Base-by-base conservation (phyloP, 2,797 vertebrate genomes). In the Gastrophryne carolinensis region DNA sequence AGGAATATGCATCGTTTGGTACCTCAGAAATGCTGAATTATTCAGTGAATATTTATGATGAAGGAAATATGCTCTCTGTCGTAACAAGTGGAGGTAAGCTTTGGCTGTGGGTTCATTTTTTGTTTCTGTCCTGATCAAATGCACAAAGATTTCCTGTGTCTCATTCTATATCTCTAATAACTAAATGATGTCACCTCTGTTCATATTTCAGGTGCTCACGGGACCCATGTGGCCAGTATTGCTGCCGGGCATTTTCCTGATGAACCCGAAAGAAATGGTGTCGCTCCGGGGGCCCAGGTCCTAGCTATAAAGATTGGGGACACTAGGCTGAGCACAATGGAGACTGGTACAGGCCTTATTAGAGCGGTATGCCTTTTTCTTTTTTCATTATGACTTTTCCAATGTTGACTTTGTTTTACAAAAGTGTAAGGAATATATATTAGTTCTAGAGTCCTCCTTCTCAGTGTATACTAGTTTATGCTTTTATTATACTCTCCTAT, bases 251-350 rank as follows among this genome's bases (percentile, higher is more conserved):
- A 95, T 83, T 98, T 99, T 83, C 96, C 96, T 10, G 95, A 98
- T 26, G 96, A 99, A 70, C 96, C 95, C 0, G 95, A 98, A 79
- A 87, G 98, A 60, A 98, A 97, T 41, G 98, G 98, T 3, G 89
- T 99, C 2, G 94, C 98, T 76, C 98, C 97, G 0, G 98, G 97
- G 37, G 98, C 97, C 57, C 98, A 99, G 35, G 94, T 99, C 82
- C 90, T 99, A 69, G 96, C 97, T 3, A 84, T 99, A 82, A 99
- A 99, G 86, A 98, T 99, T 29, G 98, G 98, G 5, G 98, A 99
- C 84, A 98, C 97, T 0, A 93, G 98, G n/a, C 88, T 99, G 21
- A 99, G 96, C 87, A 99, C 98, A 60, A 99, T 99, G 98, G 98
- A 99, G 89, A 99, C 98, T 0, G 98, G 98, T 83, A 99, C 98